phyloP scores from a whole-genome alignment of 2,797 vertebrate species.

The Acipenser ruthenus region DNA sequence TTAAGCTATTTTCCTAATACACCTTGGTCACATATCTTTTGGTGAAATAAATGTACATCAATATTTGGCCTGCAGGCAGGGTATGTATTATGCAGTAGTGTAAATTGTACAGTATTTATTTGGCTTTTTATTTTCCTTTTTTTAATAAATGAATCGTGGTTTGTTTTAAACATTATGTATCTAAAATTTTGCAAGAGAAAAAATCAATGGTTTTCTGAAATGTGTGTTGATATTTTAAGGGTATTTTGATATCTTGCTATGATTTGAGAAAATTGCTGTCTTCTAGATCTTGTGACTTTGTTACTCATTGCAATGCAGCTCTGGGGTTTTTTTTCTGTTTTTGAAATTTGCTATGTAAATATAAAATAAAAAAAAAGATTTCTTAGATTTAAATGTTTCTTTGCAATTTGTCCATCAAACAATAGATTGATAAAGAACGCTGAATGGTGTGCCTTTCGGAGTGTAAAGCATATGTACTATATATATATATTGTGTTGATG shows the following conservation, averaged over 20 bases:
- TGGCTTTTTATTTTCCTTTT: constrained; percentile 55
- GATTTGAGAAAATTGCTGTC: constrained; percentile 27
- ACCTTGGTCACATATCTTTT: constrained; percentile 15
- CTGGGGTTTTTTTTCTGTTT: constrained; percentile 48
- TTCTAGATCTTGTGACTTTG: constrained; percentile 57
- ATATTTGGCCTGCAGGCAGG: constrained; percentile 81
- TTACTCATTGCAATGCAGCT: constrained; percentile 38
- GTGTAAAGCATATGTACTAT: no score
- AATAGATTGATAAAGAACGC: no score
- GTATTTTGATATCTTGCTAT: constrained; percentile 29
- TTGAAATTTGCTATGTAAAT: constrained; percentile 64
- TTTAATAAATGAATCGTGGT: constrained; percentile 4
- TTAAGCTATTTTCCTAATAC: background rate
- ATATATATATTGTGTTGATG: no score
- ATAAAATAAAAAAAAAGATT: constrained; percentile 28
- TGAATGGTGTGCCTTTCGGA: no score
- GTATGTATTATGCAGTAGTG: constrained; percentile 59
- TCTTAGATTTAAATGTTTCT: constrained; percentile 14
- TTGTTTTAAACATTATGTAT: constrained; percentile 29
- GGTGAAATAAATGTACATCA: constrained; percentile 22
- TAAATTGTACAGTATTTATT: constrained; percentile 73
- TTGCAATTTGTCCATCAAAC: no score
- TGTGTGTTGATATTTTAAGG: constrained; percentile 41
- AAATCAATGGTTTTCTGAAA: constrained; percentile 35
- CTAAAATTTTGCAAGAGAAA: constrained; percentile 34